Base-by-base conservation (phyloP, 2,888 invertebrate species). In the Drosophila imparisetae region DNA sequence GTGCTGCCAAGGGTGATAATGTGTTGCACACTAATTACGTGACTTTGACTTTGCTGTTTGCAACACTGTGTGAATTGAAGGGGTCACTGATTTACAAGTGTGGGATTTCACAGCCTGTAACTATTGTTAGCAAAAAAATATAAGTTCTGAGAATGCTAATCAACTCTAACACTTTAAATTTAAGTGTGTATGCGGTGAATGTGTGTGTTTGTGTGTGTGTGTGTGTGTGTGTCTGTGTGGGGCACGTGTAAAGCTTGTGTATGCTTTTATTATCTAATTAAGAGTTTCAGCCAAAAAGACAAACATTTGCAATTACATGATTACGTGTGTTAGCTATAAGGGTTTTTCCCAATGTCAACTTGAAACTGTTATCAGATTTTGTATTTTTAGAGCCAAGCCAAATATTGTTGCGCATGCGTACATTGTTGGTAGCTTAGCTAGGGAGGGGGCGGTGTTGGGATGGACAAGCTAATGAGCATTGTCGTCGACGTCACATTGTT, bases 231-330 rank as follows among this genome's bases (percentile, higher is more conserved):
- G n/a, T 40, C 10, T 49, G 21, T 45, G 8, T 8, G 42, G 13
- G 54, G 48, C 71, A 77, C 77, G 80, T 75, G 80, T 80, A 57
- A 64, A 42, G 45, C 40, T 32, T 69, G 66, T 75, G 45, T 59
- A 53, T 73, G 70, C 68, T 69, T 57, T 72, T 72, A 86, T 76
- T 83, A 74, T 69, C 84, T 76, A 89, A 86, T 84, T 89, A 89
- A 63, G 67, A 78, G 68, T 76, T 72, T 76, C 67, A 72, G 36
- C 66, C 65, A 63, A 67, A 65, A 32, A 67, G 79, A 77, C 85
- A 84, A 84, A 85, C 87, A 89, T 84, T 84, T 86, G 81, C 81
- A 83, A 85, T 89, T 78, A 86, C 81, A 69, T 29, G 40, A 13
- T 57, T 86, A 84, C 89, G 84, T 84, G 89, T 57, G 59, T 53